Percentiles rank a stretch among this genome's conserved stretches.
phyloP scores from a whole-genome alignment of 1,140 invertebrate species.

The Microplitis demolitor region DNA sequence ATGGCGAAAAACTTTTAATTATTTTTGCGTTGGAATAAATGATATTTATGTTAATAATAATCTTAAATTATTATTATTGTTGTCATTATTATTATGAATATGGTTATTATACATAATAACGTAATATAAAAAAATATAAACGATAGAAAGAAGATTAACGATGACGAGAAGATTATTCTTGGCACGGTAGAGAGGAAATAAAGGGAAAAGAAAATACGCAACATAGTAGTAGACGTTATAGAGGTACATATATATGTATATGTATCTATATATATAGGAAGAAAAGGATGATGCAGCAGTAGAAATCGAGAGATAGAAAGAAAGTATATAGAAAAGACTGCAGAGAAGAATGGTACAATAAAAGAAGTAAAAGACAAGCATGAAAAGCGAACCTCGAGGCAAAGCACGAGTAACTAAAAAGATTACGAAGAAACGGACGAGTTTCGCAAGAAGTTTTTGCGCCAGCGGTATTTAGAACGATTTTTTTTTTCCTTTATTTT shows the following conservation, averaged over 20 bases:
- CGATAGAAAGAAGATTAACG: neutral
- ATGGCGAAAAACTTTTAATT: too few species aligned
- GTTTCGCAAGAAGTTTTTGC: conserved; percentile 17
- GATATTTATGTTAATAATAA: too few species aligned
- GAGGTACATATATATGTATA: neutral
- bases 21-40: too few species aligned
- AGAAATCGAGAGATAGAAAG: neutral
- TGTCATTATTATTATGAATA: too few species aligned
- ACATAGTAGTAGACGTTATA: neutral
- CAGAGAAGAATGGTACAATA: conserved; percentile 18
- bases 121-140: too few species aligned
- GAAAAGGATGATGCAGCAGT: neutral
- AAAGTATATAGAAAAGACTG: neutral
- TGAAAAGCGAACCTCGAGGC: conserved; percentile 11
- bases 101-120: too few species aligned
- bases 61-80: too few species aligned
- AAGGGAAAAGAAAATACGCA: neutral
- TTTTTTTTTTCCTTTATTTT: neutral
- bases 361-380: conserved; percentile 17
- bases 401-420: conserved; percentile 9
- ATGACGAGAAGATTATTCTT: conserved; percentile 20
- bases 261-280: neutral
- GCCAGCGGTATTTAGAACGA: conserved; percentile 16
- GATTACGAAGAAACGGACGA: conserved; percentile 23
- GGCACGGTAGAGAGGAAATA: conserved; percentile 14